A percentile compares a stretch with the other conserved stretches of the same genome.
Conservation (phyloP, 2,888 invertebrate genomes). For the Chirona hameri region DNA sequence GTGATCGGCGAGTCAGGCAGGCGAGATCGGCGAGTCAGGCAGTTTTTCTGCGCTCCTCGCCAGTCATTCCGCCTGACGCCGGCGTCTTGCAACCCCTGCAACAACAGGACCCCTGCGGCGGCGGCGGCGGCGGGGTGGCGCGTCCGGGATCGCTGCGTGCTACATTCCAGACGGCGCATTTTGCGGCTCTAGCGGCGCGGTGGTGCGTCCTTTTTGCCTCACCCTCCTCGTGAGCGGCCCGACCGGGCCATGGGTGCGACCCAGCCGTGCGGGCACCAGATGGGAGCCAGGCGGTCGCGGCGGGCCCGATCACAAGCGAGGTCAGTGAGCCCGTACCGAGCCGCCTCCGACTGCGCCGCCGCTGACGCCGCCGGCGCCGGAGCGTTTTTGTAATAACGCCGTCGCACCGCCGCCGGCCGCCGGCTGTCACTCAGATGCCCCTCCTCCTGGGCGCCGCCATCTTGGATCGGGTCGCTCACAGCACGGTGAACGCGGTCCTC, state of each 20-base stretch:
- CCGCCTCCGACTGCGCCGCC: neutral
- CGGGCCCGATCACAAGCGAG: neutral
- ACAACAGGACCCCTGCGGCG: neutral
- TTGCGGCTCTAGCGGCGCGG: neutral
- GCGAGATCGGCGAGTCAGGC: too few relatives aligned
- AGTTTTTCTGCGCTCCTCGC: neutral
- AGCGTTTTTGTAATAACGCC: conserved; percentile 27
- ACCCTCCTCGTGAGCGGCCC: neutral
- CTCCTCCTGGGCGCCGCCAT: conserved; percentile 23
- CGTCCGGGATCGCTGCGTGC: neutral
- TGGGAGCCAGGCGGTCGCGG: neutral
- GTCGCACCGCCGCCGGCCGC: neutral
- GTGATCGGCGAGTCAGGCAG: neutral
- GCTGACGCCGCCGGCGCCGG: neutral
- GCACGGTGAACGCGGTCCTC: neutral
- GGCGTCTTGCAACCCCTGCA: neutral
- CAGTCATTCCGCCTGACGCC: neutral
- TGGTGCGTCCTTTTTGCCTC: too few relatives aligned
- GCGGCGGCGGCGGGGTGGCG: neutral
- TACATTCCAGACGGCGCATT: neutral
- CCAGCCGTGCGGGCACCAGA: neutral
- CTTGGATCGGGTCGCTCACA: neutral
- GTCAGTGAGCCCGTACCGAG: neutral
- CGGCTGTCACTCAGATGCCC: conserved; percentile 11
- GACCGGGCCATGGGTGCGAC: neutral